Evolutionary conservation across 1,140 invertebrate genomes (phyloP), one percentile per base, ranked within the genome.

Genomic region (Sinonovacula constricta): DNA sequence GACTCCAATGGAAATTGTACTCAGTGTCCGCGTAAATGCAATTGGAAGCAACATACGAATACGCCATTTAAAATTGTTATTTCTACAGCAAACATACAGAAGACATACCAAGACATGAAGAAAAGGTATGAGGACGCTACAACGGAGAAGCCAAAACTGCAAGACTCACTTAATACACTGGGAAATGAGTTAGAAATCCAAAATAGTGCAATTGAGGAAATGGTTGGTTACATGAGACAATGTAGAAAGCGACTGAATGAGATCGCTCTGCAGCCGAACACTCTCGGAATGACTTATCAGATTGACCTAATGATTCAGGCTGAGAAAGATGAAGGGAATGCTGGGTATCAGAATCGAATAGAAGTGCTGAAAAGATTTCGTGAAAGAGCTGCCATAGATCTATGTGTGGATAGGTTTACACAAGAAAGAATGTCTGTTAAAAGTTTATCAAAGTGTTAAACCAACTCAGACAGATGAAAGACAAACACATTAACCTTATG

Each of bases 231-330:
- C 26, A 53, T 79, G 26, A 53, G 33, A 39, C n/a, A 24, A 4
- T 72, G 77, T 62, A 79, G 67, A 24, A 53, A 30, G 1, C 5
- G 57, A 66, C 53, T 79, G 15, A 56, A 51, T 18, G 51, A 65
- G 51, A 79, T 66, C 57, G 77, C 68, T 10, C 28, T 79, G n/a
- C 22, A 56, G 2, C 77, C 59, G n/a, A 69, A 79, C 67, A 59
- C 77, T 10, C 33, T 79, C 0, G 33, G 59, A 7, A 54, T 65
- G 51, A 28, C 33, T 15, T 59, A 79, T 24, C 69, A 79, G 30
- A 79, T 79, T 36, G 60, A 79, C 3, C 39, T 79, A 14, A 62
- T 79, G 69, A 79, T 79, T 30, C 30, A 71, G 45, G 18, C 15
- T 4, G 66, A 79, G 39, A 34, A 71, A 26, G 26, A 39, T 3